A percentile compares a stretch with the other conserved stretches of the same genome.
phyloP scores from a whole-genome alignment of 2,797 vertebrate genomes.

The Tangara arthus region DNA sequence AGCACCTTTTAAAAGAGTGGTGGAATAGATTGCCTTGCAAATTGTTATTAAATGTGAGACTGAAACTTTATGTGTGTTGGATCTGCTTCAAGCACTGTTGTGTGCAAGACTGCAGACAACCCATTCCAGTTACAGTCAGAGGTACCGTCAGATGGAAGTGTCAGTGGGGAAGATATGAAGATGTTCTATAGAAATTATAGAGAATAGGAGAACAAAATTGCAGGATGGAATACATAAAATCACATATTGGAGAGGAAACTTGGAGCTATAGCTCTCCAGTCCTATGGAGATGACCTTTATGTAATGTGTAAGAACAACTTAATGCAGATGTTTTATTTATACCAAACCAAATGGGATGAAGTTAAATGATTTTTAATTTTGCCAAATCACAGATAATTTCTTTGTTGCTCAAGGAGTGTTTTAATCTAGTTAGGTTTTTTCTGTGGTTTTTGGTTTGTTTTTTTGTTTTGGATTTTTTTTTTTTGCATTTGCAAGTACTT shows the following conservation, averaged over 20 bases:
- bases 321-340: slow-evolving; percentile 55
- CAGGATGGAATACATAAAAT: background rate
- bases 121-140: background rate
- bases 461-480: background rate
- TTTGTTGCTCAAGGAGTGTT: slow-evolving; percentile 10
- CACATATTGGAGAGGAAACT: background rate
- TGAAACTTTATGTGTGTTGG: background rate
- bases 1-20: background rate
- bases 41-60: background rate
- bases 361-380: slow-evolving; percentile 43
- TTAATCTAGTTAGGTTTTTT: background rate
- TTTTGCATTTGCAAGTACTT: slow-evolving; percentile 55
- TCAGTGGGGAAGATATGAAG: background rate
- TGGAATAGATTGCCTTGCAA: background rate
- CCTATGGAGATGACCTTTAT: slow-evolving; percentile 43
- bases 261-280: background rate
- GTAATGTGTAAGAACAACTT: background rate
- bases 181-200: slow-evolving; percentile 8
- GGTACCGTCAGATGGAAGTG: background rate
- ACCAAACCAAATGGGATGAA: background rate
- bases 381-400: background rate
- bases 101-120: background rate
- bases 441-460: background rate
- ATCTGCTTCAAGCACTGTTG: background rate
- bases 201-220: background rate